Evolutionary conservation across 2,888 invertebrate genomes (phyloP).

Genomic region (Marasmarcha lunaedactyla): DNA sequence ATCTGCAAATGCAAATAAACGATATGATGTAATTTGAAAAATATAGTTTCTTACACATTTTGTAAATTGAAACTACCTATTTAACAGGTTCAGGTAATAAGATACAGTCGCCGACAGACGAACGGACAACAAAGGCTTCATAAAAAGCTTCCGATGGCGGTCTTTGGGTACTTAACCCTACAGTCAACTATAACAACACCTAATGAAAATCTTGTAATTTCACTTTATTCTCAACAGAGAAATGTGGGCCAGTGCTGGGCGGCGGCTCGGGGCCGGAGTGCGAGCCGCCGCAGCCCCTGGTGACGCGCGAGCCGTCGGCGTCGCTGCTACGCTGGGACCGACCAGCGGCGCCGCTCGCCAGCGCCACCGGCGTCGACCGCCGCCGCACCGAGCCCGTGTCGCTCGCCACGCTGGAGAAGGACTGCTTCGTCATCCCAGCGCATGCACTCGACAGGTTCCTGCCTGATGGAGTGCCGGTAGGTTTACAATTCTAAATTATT

Average conservation of each 20-base stretch:
- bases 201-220: too few species aligned
- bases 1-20: too few species aligned
- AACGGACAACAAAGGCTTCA: too few species aligned
- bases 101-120: too few species aligned
- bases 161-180: too few species aligned
- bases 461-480: conserved; percentile 92
- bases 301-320: conserved; percentile 76
- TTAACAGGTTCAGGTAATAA: too few species aligned
- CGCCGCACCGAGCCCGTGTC: conserved; percentile 77
- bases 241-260: conserved; percentile 79
- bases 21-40: too few species aligned
- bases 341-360: conserved; percentile 42
- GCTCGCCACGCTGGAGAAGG: conserved; percentile 85
- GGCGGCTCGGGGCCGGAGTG: conserved; percentile 72
- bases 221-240: conserved; percentile 69
- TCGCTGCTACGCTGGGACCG: conserved; percentile 66
- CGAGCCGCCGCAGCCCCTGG: conserved; percentile 79
- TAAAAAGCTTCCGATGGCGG: too few species aligned
- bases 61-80: too few species aligned
- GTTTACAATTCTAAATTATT: not conserved
- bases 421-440: conserved; percentile 94
- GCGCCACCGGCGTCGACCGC: conserved; percentile 25
- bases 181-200: too few species aligned
- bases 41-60: too few species aligned
- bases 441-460: conserved; percentile 89